Base-by-base conservation (phyloP, 2,888 invertebrate genomes). In the Lymantria dispar region DNA sequence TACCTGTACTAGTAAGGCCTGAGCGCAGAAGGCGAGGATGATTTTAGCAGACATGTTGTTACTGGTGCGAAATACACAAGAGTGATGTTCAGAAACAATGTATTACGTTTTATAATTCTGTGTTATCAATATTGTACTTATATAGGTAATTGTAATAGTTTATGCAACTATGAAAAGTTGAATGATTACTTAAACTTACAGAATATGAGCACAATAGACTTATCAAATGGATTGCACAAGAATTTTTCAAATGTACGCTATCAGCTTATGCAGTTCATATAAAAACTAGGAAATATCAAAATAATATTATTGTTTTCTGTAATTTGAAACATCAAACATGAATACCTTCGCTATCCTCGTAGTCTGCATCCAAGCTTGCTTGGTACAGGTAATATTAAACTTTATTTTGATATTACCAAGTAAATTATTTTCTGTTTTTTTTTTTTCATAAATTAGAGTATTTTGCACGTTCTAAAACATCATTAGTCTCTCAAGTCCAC, bases 341-440 rank as follows among this genome's bases (percentile, higher is more conserved):
- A 33, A 67, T 49, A 50, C 69, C 50, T 72, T 73, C 50, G 51
- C 68, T 47, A 42, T 76, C 43, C 47, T 78, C 13, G 37, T 75
- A 12, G 48, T 77, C 57, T 76, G 71, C 66, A 50, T 67, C 52
- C 75, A 76, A 58, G 72, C 70, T 60, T 74, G 69, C 60, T 64
- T 76, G 54, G 50, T 73, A 46, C 73, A 77, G 63, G 78, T 78
- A 54, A 22, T 58, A 52, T 46, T 22, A 39, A 11, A n/a, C n/a
- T n/a, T n/a, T n/a, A n/a, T 22, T 22, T 22, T 22, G 5, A 2
- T 22, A 3, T 3, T 22, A 22, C 5, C 22, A n/a, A n/a, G n/a
- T n/a, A n/a, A n/a, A n/a, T n/a, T n/a, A n/a, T n/a, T n/a, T n/a
- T n/a, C n/a, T n/a, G n/a, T n/a, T n/a, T n/a, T n/a, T n/a, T 22